Conservation (phyloP, 2,888 invertebrate species). For the Sabellastarte sp. region DNA sequence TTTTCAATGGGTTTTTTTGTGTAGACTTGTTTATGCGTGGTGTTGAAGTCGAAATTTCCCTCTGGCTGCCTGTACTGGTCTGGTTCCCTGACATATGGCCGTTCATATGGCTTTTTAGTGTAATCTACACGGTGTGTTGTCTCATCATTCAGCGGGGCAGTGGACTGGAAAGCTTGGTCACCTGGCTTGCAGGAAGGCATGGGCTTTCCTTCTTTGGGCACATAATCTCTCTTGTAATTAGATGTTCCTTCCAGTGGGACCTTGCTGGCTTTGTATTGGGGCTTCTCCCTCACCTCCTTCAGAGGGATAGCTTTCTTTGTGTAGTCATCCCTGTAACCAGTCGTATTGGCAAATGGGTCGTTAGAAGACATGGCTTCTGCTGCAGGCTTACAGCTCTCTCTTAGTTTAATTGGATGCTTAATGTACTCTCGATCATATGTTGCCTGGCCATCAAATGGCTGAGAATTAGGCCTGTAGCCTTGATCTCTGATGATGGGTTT, state of each 20-base stretch:
- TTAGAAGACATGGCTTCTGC: constrained; percentile 44
- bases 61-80: constrained; percentile 49
- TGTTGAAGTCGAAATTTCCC: constrained; percentile 52
- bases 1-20: constrained; percentile 38
- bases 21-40: constrained; percentile 50
- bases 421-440: constrained; percentile 53
- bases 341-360: constrained; percentile 52
- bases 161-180: constrained; percentile 45
- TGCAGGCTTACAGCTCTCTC: constrained; percentile 49
- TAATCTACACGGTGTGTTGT: constrained; percentile 46
- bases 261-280: constrained; percentile 40
- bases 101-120: constrained; percentile 35
- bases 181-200: constrained; percentile 51
- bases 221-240: constrained; percentile 49
- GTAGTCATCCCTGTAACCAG: constrained; percentile 53
- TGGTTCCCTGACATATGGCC: constrained; percentile 41
- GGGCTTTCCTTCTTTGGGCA: constrained; percentile 27
- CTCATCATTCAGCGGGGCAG: constrained; percentile 51
- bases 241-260: constrained; percentile 51
- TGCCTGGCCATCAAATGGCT: constrained; percentile 51
- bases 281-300: constrained; percentile 38
- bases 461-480: constrained; percentile 38
- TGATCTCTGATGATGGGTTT: constrained; percentile 11
- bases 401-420: constrained; percentile 38
- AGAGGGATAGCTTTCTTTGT: constrained; percentile 49